Evolutionary conservation across 2,888 invertebrate genomes (phyloP).

Genomic region (Candidula unifasciata): DNA sequence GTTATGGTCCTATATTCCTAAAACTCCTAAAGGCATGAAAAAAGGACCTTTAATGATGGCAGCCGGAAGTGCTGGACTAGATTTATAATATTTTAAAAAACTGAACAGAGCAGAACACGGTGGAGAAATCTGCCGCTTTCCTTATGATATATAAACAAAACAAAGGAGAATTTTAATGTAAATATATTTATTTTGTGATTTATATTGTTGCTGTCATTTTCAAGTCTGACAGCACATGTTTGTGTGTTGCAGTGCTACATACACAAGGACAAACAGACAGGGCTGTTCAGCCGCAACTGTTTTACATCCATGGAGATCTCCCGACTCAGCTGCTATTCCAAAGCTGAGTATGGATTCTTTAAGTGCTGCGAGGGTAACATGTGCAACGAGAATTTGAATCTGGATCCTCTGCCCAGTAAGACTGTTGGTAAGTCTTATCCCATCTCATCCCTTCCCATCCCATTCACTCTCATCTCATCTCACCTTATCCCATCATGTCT

Average conservation of each 20-base stretch:
- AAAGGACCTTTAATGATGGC: too few species aligned
- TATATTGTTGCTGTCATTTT: not conserved
- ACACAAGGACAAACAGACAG: slow-evolving; percentile 4
- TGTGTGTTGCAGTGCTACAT: slow-evolving; percentile 35
- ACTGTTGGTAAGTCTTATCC: slow-evolving; percentile 36
- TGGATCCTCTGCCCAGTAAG: slow-evolving; percentile 5
- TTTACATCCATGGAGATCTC: slow-evolving; percentile 28
- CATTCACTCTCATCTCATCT: too few species aligned
- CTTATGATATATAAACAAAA: too few species aligned
- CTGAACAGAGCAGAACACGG: too few species aligned
- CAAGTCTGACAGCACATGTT: not conserved
- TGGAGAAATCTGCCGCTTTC: too few species aligned
- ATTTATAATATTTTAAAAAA: too few species aligned
- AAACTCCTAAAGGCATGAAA: too few species aligned
- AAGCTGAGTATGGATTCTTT: slow-evolving; percentile 45
- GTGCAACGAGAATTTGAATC: slow-evolving; percentile 61
- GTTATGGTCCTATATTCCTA: too few species aligned
- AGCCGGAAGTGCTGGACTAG: too few species aligned
- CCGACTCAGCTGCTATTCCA: slow-evolving; percentile 30
- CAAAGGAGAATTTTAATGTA: too few species aligned
- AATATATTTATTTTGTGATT: not conserved
- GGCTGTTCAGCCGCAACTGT: slow-evolving; percentile 7
- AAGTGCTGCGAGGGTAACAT: slow-evolving; percentile 63
- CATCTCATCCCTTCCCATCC: too few species aligned
- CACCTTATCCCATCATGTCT: too few species aligned